Evolutionary conservation across 2,888 invertebrate genomes (phyloP).

Genomic region (Clitarchus hookeri): DNA sequence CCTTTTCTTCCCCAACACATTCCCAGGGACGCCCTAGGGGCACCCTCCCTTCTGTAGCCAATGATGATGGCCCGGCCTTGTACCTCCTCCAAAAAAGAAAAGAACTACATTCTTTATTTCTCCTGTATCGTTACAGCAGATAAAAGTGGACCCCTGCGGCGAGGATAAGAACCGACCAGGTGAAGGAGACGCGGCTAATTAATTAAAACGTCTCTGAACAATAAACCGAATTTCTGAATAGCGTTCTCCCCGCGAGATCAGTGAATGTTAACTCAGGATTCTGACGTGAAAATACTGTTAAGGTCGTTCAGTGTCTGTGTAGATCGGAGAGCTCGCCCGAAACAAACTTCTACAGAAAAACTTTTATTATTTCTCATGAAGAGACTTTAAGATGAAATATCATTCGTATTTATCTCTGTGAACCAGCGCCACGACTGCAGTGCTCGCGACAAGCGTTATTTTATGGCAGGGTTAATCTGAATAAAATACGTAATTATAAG

Average conservation of each 20-base stretch:
- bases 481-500: too few species aligned
- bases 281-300: neutral
- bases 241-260: neutral
- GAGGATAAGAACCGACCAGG: neutral
- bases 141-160: neutral
- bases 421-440: too few species aligned
- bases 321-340: neutral
- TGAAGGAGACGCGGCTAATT: neutral
- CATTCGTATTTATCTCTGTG: neutral
- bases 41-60: constrained; percentile 23
- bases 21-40: constrained; percentile 21
- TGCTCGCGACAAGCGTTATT: too few species aligned
- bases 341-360: neutral
- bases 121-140: constrained; percentile 7
- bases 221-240: neutral
- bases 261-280: neutral
- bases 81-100: neutral
- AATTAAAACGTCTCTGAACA: neutral
- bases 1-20: neutral
- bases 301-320: neutral
- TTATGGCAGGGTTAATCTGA: too few species aligned
- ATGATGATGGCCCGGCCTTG: constrained; percentile 14
- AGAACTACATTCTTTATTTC: neutral
- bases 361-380: neutral
- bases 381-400: neutral